Base-by-base conservation (phyloP, 2,888 invertebrate species). In the Dyspetes luteomarginatus region DNA sequence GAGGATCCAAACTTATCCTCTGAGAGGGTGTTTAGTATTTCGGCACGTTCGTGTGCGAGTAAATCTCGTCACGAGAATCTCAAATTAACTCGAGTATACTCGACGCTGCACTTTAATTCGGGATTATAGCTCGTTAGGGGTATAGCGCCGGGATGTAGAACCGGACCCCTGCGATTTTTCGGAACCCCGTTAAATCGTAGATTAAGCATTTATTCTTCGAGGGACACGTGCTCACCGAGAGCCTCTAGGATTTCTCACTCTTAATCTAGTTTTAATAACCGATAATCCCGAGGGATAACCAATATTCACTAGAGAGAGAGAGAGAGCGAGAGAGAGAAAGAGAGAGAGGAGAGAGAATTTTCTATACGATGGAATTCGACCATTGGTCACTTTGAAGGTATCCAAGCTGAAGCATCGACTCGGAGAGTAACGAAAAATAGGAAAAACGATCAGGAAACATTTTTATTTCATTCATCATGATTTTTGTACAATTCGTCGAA, bases 181-280 rank as follows among this genome's bases (percentile, higher is more conserved):
- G 45, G 83, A 86, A 83, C 85, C 74, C 83, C 81, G 83, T 83
- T 88, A 85, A 86, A 85, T 81, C 79, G 84, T 45, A 84, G 85
- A 88, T 88, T n/a, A 86, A 83, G 83, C 81, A 17, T 72, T 73
- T 36, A 45, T 72, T 68, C 58, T 26, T 5, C 12, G 7, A 43
- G 62, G 67, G 56, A 77, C 67, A 41, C 56, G 52, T 43, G 83
- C 62, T 56, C 78, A 73, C 55, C 48, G 71, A 24, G 45, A 19
- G 17, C 48, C 65, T 45, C 62, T 28, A 28, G 67, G 68, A 52
- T 77, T 58, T 81, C 73, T 62, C 62, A 60, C 72, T 55, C 80
- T 81, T 88, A 88, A 89, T 88, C 88, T 88, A 87, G 86, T 86
- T 87, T 86, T 88, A 88, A 87, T 88, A 86, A 83, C 78, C 81